Percentiles rank a stretch among this genome's conserved stretches.
Evolutionary conservation across 2,888 invertebrate species (phyloP).

Genomic region (Dyspetes luteomarginatus): DNA sequence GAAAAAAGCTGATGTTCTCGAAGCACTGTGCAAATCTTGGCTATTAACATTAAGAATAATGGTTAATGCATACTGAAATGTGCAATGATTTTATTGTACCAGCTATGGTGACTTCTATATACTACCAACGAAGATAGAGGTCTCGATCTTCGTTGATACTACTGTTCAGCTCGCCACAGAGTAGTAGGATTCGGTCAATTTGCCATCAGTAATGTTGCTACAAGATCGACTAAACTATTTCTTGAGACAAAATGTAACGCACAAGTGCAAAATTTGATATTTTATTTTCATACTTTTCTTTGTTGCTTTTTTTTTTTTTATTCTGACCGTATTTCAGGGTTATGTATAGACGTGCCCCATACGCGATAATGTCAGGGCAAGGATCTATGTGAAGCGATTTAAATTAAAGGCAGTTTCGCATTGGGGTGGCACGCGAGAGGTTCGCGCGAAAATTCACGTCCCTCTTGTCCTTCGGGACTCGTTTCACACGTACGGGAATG

Average conservation of each 20-base stretch:
- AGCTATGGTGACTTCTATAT: no score
- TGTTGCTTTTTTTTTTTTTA: conserved; percentile 21
- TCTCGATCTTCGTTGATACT: no score
- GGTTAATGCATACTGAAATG: no score
- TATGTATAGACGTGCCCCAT: conserved; percentile 32
- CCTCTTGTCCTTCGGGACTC: conserved; percentile 58
- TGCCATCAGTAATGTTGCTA: no score
- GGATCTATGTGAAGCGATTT: conserved; percentile 75
- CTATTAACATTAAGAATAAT: no score
- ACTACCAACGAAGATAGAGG: no score
- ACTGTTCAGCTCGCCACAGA: no score
- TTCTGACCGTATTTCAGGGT: conserved; percentile 34
- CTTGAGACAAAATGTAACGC: neutral
- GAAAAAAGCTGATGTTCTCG: no score
- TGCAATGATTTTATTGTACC: no score
- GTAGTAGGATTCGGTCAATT: no score
- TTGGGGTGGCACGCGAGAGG: conserved; percentile 33
- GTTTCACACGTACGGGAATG: conserved; percentile 65
- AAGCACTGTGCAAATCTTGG: no score
- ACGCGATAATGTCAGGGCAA: conserved; percentile 68
- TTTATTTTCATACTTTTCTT: neutral
- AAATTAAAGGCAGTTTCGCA: conserved; percentile 75
- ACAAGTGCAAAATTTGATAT: neutral
- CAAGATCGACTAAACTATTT: neutral
- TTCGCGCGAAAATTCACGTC: conserved; percentile 62